Conservation (phyloP, 2,113 vertebrate genomes). For the Danionella cerebrum region DNA sequence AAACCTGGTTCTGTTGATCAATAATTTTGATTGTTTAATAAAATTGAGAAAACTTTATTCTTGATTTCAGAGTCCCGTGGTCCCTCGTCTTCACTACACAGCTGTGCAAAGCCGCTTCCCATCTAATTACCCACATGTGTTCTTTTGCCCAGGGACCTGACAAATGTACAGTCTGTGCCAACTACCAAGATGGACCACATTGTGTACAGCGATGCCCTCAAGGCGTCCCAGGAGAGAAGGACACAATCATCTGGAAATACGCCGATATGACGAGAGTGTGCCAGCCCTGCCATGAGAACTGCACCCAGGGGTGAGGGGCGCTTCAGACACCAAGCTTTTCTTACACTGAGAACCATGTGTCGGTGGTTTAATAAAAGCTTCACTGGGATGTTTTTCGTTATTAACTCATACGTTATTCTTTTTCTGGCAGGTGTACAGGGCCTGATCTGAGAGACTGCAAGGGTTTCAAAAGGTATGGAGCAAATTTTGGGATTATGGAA, state of each 20-base stretch:
- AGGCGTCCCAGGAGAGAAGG: slow-evolving; percentile 76
- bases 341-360: neutral
- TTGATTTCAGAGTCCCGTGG: too few species aligned
- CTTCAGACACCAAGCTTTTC: neutral
- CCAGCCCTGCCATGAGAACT: slow-evolving; percentile 86
- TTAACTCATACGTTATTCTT: too few species aligned
- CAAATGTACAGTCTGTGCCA: slow-evolving; percentile 78
- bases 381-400: too few species aligned
- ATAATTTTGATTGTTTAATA: too few species aligned
- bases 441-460: slow-evolving; percentile 56
- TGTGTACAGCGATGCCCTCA: slow-evolving; percentile 82
- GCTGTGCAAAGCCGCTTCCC: neutral
- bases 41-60: too few species aligned
- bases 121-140: slow-evolving; percentile 8
- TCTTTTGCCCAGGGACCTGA: slow-evolving; percentile 72
- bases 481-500: neutral
- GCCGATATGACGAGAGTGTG: slow-evolving; percentile 69
- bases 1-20: too few species aligned
- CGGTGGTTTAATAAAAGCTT: too few species aligned
- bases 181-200: slow-evolving; percentile 80
- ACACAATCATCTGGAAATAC: slow-evolving; percentile 84
- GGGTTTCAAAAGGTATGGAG: slow-evolving; percentile 47
- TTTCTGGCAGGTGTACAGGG: slow-evolving; percentile 54
- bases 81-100: neutral
- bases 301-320: slow-evolving; percentile 78